Conservation (phyloP, 2,888 invertebrate genomes). For the Volucella inanis region DNA sequence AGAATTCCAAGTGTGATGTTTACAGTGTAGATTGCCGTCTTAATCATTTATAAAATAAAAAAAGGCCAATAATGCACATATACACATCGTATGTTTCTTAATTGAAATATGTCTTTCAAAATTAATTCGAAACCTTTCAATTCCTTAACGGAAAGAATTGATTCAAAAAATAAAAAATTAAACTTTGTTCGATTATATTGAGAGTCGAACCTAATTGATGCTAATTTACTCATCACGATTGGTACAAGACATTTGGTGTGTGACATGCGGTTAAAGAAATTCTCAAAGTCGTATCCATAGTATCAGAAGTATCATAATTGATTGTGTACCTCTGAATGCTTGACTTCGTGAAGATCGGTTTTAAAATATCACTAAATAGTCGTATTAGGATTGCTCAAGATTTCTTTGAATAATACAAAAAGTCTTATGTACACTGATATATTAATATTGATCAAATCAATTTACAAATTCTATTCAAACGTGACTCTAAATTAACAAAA, state of each 20-base stretch:
- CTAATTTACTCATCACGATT: slow-evolving; percentile 40
- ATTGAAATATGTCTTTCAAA: too few species aligned
- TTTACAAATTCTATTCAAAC: slow-evolving; percentile 7
- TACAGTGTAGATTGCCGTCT: too few species aligned
- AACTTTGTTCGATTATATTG: too few species aligned
- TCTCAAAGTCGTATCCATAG: not conserved
- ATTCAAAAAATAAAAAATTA: too few species aligned
- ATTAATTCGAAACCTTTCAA: too few species aligned
- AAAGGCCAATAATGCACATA: too few species aligned
- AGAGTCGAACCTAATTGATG: too few species aligned
- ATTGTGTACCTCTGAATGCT: not conserved
- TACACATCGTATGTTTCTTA: too few species aligned
- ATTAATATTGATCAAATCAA: slow-evolving; percentile 14
- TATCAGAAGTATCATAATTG: slow-evolving; percentile 29
- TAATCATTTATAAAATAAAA: too few species aligned
- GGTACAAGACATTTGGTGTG: slow-evolving; percentile 33
- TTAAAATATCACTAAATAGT: slow-evolving; percentile 44
- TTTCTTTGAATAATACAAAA: not conserved
- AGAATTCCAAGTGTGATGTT: too few species aligned
- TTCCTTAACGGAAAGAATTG: too few species aligned
- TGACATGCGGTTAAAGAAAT: slow-evolving; percentile 33
- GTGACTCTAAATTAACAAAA: too few species aligned
- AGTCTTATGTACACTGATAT: not conserved
- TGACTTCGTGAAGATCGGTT: slow-evolving; percentile 8
- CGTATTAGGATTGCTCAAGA: slow-evolving; percentile 13